Percentiles rank a stretch among this genome's conserved stretches.
Evolutionary conservation across 2,888 invertebrate species (phyloP).

Genomic region (Oxyscelio sp.): DNA sequence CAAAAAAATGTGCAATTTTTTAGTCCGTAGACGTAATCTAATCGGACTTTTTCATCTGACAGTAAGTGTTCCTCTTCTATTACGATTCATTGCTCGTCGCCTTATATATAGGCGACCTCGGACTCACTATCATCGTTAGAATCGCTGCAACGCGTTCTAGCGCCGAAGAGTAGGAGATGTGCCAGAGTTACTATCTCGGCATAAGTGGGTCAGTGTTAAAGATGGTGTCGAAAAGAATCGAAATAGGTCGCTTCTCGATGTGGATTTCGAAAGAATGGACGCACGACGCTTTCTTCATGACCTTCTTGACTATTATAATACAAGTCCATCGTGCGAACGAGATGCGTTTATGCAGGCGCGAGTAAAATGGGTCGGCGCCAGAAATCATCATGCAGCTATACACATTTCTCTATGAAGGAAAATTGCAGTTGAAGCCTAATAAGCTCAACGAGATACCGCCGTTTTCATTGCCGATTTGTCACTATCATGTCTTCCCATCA

Average conservation of each 20-base stretch:
- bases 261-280: slow-evolving; percentile 71
- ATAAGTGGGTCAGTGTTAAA: slow-evolving; percentile 84
- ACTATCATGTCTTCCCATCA: slow-evolving; percentile 19
- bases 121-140: slow-evolving; percentile 69
- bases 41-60: slow-evolving; percentile 66
- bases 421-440: slow-evolving; percentile 53
- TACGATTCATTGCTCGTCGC: slow-evolving; percentile 69
- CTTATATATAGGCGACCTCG: slow-evolving; percentile 72
- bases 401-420: slow-evolving; percentile 64
- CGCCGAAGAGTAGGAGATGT: slow-evolving; percentile 66
- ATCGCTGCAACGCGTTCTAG: slow-evolving; percentile 65
- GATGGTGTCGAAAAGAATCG: slow-evolving; percentile 84
- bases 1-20: slow-evolving; percentile 34
- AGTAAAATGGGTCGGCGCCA: slow-evolving; percentile 70
- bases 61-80: slow-evolving; percentile 60
- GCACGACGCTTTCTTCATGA: slow-evolving; percentile 68
- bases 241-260: slow-evolving; percentile 69
- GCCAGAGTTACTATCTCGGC: slow-evolving; percentile 61
- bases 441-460: slow-evolving; percentile 49
- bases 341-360: slow-evolving; percentile 54
- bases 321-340: slow-evolving; percentile 37
- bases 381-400: slow-evolving; percentile 59
- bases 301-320: slow-evolving; percentile 72
- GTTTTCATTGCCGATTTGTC: slow-evolving; percentile 45
- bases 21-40: slow-evolving; percentile 49